phyloP scores from a whole-genome alignment of 2,113 vertebrate species.

The Channa argus region DNA sequence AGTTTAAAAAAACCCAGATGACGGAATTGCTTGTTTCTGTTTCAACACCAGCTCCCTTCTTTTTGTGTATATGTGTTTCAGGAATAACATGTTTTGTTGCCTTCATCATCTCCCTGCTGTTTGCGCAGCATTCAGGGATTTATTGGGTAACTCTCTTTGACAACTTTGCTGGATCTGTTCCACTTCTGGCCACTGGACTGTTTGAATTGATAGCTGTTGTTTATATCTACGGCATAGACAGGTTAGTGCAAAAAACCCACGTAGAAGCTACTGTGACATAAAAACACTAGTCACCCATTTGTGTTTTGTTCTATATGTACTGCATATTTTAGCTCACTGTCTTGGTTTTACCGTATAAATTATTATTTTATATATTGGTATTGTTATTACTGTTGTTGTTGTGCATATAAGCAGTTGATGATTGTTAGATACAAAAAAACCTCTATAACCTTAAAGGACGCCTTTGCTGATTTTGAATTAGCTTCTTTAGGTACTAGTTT shows the following conservation, averaged over 20 bases:
- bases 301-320: neutral
- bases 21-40: neutral
- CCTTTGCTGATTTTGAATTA: too few species aligned
- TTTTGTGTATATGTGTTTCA: conserved; percentile 70
- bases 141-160: conserved; percentile 95
- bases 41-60: neutral
- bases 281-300: neutral
- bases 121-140: conserved; percentile 89
- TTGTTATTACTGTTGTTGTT: too few species aligned
- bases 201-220: conserved; percentile 90
- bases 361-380: too few species aligned
- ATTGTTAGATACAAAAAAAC: too few species aligned
- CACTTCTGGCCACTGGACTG: conserved; percentile 90
- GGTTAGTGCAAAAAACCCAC: conserved; percentile 29
- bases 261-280: neutral
- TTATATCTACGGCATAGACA: conserved; percentile 91
- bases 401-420: too few species aligned
- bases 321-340: too few species aligned
- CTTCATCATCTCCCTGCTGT: conserved; percentile 88
- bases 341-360: too few species aligned
- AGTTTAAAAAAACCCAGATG: neutral
- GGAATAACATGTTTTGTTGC: conserved; percentile 84
- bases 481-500: too few species aligned
- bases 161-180: conserved; percentile 90
- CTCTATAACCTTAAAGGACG: too few species aligned